These are phyloP conservation scores for Scortum barcoo DNA, from an alignment of 2,113 vertebrate species.

Conservation along the genomic window DNA sequence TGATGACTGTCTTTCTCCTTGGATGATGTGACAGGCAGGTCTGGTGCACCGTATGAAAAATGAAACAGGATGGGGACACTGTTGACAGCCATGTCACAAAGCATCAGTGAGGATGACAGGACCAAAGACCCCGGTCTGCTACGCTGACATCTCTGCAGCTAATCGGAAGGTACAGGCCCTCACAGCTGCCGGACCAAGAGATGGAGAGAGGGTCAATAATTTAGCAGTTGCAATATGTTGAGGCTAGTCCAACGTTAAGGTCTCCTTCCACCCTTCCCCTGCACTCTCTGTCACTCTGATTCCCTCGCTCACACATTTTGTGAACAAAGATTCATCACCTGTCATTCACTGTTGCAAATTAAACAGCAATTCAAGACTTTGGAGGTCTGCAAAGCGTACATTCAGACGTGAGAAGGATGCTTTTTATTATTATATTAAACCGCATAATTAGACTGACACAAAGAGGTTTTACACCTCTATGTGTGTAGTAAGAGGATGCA, in stretches of 20 bases:
- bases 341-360: not conserved
- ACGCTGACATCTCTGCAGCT: conserved; percentile 83
- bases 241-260: conserved; percentile 61
- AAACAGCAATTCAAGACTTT: not conserved
- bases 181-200: conserved; percentile 83
- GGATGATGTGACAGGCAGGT: conserved; percentile 78
- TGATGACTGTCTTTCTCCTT: conserved; percentile 66
- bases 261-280: conserved; percentile 58
- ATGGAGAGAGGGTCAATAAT: conserved; percentile 88
- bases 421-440: not conserved
- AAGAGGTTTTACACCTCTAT: not conserved
- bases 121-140: conserved; percentile 78
- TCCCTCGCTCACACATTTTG: conserved; percentile 23
- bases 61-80: conserved; percentile 78
- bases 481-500: not conserved
- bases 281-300: conserved; percentile 35
- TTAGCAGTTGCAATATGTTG: conserved; percentile 87
- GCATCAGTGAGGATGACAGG: conserved; percentile 83
- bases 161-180: conserved; percentile 90
- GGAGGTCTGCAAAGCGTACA: not conserved
- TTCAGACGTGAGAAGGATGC: not conserved
- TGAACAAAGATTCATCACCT: conserved; percentile 28
- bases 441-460: not conserved
- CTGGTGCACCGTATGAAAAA: conserved; percentile 82
- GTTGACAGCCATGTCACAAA: conserved; percentile 85